Base-by-base conservation (phyloP, 1,140 invertebrate species). In the Drosophila varians region DNA sequence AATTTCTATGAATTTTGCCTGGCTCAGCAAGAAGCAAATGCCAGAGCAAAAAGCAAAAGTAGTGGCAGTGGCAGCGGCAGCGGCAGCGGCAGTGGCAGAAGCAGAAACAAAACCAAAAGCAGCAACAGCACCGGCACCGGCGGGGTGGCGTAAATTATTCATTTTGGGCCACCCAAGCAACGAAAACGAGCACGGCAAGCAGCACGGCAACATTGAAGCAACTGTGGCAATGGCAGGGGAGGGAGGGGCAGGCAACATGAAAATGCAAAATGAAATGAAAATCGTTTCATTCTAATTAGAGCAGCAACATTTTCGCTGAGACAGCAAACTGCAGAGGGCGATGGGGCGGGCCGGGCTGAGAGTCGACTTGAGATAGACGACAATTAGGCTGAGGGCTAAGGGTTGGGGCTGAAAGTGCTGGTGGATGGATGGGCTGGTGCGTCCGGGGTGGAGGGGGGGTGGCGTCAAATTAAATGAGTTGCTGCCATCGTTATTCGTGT, bases 241-340 rank as follows among this genome's bases (percentile, higher is more conserved):
- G 42, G 19, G 19, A 18, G 38, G 48, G 11, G 53, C 60, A n/a
- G 64, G 77, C 74, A 83, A 77, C 61, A 82, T 83, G 74, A 77
- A 82, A 82, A 82, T 83, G 79, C 61, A 83, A 72, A 72, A 73
- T 73, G 69, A 83, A 83, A 83, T 83, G 80, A 83, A 83, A 83
- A 83, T 83, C 76, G 80, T 84, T 83, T 84, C 79, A 86, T 83
- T 83, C 80, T 83, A 84, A 83, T 83, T 84, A 83, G 79, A 84
- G 75, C 80, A 84, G 79, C 79, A 84, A 66, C 79, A 86, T 83
- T 83, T 86, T 75, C 80, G 79, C 79, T 84, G 79, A 84, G 79
- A 68, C 79, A 84, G 79, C 79, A 84, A 86, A 86, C 79, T 84
- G 25, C 36, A 49, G 9, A 0, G 1, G 18, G 18, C 12, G 38